phyloP scores from a whole-genome alignment of 2,888 invertebrate genomes.

The Toxonevra muliebris region DNA sequence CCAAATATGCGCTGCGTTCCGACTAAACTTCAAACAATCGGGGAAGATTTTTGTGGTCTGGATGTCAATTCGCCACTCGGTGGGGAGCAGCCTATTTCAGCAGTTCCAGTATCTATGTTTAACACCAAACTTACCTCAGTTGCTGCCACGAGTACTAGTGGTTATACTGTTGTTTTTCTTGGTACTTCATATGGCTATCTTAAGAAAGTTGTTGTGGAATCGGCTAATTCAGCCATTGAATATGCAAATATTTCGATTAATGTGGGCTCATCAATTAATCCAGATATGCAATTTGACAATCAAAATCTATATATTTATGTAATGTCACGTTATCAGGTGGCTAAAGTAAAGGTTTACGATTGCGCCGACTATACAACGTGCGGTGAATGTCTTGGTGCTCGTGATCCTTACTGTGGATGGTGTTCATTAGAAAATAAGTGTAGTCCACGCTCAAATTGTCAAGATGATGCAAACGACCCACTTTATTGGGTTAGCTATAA shows the following conservation, averaged over 20 bases:
- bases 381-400: constrained; percentile 89
- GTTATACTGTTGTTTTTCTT: constrained; percentile 97
- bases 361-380: constrained; percentile 92
- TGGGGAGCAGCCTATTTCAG: constrained; percentile 88
- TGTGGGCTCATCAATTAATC: constrained; percentile 82
- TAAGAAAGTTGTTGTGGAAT: constrained; percentile 94
- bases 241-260: constrained; percentile 90
- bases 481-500: constrained; percentile 97
- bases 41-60: constrained; percentile 94
- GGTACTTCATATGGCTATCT: constrained; percentile 92
- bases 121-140: constrained; percentile 87
- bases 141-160: constrained; percentile 92
- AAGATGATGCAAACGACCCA: constrained; percentile 90
- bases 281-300: constrained; percentile 92
- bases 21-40: constrained; percentile 90
- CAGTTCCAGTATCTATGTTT: constrained; percentile 86
- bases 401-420: constrained; percentile 98
- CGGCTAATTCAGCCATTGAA: constrained; percentile 82
- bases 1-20: constrained; percentile 87
- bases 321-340: constrained; percentile 91
- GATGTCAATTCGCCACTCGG: constrained; percentile 97
- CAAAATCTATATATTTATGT: constrained; percentile 92
- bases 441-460: constrained; percentile 89
- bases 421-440: constrained; percentile 97
- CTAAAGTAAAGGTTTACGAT: constrained; percentile 94